Evolutionary conservation across 1,140 invertebrate genomes (phyloP), one percentile per base, ranked within the genome.

Genomic region (Teleogryllus occipitalis): DNA sequence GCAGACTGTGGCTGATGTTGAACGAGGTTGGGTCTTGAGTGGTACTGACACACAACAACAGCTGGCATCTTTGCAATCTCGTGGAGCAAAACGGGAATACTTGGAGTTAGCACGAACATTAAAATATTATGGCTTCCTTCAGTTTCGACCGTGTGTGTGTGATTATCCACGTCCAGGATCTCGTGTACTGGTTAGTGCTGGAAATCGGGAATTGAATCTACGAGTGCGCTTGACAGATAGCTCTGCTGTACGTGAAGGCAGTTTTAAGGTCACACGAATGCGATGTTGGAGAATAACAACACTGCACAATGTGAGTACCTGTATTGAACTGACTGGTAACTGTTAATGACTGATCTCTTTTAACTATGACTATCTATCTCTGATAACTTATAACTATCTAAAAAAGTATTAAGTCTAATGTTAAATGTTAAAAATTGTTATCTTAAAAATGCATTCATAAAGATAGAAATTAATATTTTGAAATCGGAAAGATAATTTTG

Each of bases 241-340:
- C 39, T 86, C 87, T 76, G 87, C 90, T 82, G 85, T 90, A 7
- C 90, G 90, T 84, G 96, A 98, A 86, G 92, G 93, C 18, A 89
- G 90, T 83, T 98, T 97, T 85, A 95, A 96, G 87, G 95, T 98
- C 8, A 98, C 97, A 1, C 89, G 97, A 82, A 98, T 99, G 93
- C 90, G 95, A 82, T 98, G 97, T 83, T 99, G 97, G 97, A 89
- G 97, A 82, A 97, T 99, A n/a, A 97, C 94, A 39, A 96, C 93
- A 0, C 87, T 93, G 80, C 93, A 94, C 82, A 89, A 90, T 84
- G 95, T 96, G 87, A 91, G 89, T 88, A 74, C 81, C 27, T 14
- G 18, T 65, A 65, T 10, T 65, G 54, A 10, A 65, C 18, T 65
- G 10, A 65, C 49, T 54, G n/a, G n/a, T n/a, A n/a, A n/a, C n/a